A percentile compares a stretch with the other conserved stretches of the same genome.
Conservation (phyloP, 1,140 invertebrate genomes). For the Drosophila cardini region DNA sequence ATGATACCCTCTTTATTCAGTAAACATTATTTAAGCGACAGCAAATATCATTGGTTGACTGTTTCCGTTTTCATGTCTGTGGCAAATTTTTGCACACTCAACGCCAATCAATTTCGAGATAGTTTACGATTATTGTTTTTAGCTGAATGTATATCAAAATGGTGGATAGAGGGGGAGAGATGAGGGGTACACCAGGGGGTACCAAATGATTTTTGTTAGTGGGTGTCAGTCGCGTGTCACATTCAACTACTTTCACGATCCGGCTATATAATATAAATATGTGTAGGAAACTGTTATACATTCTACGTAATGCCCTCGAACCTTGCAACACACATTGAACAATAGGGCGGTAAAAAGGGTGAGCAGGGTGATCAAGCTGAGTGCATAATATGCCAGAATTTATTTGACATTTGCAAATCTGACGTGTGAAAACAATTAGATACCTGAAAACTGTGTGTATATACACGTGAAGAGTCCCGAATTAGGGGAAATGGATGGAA, state of each 20-base stretch:
- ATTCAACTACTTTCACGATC: slow-evolving; percentile 34
- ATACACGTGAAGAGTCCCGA: neutral
- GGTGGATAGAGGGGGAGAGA: neutral
- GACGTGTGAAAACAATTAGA: slow-evolving; percentile 79
- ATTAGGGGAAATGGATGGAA: neutral
- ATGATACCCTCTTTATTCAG: neutral
- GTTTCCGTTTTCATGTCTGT: slow-evolving; percentile 63
- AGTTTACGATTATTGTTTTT: slow-evolving; percentile 78
- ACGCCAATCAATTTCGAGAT: slow-evolving; percentile 75
- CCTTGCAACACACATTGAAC: neutral
- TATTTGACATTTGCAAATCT: slow-evolving; percentile 75
- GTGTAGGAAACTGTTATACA: slow-evolving; percentile 28
- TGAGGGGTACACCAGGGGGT: neutral
- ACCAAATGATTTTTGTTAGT: slow-evolving; percentile 37
- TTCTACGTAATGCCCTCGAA: neutral
- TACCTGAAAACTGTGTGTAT: slow-evolving; percentile 25
- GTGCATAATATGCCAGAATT: slow-evolving; percentile 72
- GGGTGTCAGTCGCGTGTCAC: slow-evolving; percentile 70
- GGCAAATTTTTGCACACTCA: slow-evolving; percentile 70
- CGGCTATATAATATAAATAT: neutral
- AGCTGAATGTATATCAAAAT: neutral
- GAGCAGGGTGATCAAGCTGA: too few relatives aligned
- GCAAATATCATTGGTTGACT: slow-evolving; percentile 40
- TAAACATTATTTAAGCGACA: slow-evolving; percentile 25
- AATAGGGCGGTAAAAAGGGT: neutral